Conservation (phyloP, 2,888 invertebrate genomes). For the Lasioglossum leucozonium region DNA sequence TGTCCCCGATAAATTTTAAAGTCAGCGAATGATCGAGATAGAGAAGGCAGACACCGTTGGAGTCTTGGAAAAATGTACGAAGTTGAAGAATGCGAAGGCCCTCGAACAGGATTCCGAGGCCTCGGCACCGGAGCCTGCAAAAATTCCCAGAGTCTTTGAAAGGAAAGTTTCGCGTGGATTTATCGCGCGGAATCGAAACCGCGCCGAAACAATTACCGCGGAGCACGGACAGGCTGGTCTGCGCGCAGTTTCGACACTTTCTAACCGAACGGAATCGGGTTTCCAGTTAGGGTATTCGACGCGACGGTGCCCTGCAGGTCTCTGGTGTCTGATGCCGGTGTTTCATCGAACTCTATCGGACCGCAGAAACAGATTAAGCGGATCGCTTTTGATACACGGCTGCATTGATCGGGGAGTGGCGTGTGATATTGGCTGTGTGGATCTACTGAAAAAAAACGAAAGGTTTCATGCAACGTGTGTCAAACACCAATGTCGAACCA, state of each 20-base stretch:
- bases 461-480: constrained; percentile 14
- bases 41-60: neutral
- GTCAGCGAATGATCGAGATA: neutral
- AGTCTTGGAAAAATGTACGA: neutral
- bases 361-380: neutral
- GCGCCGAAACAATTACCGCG: constrained; percentile 25
- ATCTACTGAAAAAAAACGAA: neutral
- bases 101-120: neutral
- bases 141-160: neutral
- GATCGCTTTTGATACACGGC: neutral
- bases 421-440: neutral
- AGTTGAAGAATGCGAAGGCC: neutral
- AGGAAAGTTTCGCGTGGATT: constrained; percentile 5
- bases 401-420: neutral
- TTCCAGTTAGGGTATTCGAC: constrained; percentile 20
- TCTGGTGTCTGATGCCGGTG: neutral
- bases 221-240: constrained; percentile 18
- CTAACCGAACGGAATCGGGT: constrained; percentile 21
- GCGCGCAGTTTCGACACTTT: constrained; percentile 32
- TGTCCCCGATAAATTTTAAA: neutral
- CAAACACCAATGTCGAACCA: neutral
- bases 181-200: constrained; percentile 7
- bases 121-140: neutral
- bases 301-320: neutral
- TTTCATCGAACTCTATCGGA: constrained; percentile 8